Conservation (phyloP, 2,113 vertebrate genomes). For the Melanerpes aurifrons region DNA sequence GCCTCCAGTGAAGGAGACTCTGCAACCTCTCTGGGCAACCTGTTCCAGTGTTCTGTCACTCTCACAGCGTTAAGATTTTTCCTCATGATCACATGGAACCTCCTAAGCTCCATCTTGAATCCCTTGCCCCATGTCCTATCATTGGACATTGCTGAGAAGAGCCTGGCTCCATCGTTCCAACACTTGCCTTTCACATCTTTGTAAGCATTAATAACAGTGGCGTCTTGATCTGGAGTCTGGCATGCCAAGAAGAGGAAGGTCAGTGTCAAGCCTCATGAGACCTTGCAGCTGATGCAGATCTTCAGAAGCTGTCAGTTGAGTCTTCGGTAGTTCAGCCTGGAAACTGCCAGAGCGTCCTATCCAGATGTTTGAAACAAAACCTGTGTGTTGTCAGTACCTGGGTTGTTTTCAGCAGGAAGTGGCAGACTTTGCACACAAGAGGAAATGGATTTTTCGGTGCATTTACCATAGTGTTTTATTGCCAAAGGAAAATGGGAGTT, state of each 20-base stretch:
- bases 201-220: not conserved
- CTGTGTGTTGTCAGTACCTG: not conserved
- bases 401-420: not conserved
- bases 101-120: too few species aligned
- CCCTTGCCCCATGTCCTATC: too few species aligned
- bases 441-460: not conserved
- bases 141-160: too few species aligned
- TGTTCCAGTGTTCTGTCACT: too few species aligned
- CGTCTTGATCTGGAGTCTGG: not conserved
- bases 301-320: constrained; percentile 2
- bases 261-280: not conserved
- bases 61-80: too few species aligned
- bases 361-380: not conserved
- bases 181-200: too few species aligned
- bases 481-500: not conserved
- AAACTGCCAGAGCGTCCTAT: not conserved
- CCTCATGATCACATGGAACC: too few species aligned
- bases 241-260: not conserved
- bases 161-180: too few species aligned
- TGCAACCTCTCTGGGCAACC: too few species aligned
- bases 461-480: constrained; percentile 1
- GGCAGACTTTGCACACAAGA: not conserved
- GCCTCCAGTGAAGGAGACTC: too few species aligned
- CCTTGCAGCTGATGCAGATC: not conserved
- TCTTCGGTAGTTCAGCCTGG: not conserved